Base-by-base conservation (phyloP, 2,888 invertebrate genomes). In the Galeopsomyia nigrocyanea region DNA sequence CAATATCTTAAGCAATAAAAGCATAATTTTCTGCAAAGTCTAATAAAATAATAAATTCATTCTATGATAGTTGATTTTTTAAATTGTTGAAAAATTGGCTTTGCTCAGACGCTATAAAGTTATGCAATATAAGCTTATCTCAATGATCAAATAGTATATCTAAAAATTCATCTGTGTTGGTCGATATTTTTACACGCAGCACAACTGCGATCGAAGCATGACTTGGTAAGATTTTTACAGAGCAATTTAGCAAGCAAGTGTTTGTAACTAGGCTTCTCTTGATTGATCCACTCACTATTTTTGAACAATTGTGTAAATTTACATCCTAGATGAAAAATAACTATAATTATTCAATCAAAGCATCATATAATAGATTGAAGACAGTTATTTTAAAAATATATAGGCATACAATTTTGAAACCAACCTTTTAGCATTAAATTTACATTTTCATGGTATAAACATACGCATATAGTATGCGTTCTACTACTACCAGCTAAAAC, bases 401-500 rank as follows among this genome's bases (percentile, higher is more conserved):
- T 16, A 47, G n/a, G 50, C 47, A 3, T 47, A 49, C 14, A 68
- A 22, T n/a, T 61, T 26, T 60, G 39, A 63, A 16, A 57, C 53
- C 62, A 68, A 73, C 78, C 75, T 65, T 73, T 49, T 26, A 79
- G 62, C 76, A 79, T 76, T 13, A 79, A 71, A 58, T 79, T 77
- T 9, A 76, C 55, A 31, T 78, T 78, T 66, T 78, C 76, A 50
- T 78, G 77, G 22, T 73, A 62, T n/a, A 68, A 56, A 64, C 79
- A 78, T 13, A 79, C 77, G 73, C 78, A 79, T 51, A 79, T 74
- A 26, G 68, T 68, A 55, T 79, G 76, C 3, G 77, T 77, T 17
- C 78, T 77, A 31, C 64, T 65, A 17, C 74, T 57, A 17, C 76
- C 77, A 22, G 77, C 70, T 2, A 78, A 58, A 19, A 79, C 72